Evolutionary conservation across 2,113 vertebrate species (phyloP), one percentile per base, ranked within the genome.

Genomic region (Opisthocomus hoazin): DNA sequence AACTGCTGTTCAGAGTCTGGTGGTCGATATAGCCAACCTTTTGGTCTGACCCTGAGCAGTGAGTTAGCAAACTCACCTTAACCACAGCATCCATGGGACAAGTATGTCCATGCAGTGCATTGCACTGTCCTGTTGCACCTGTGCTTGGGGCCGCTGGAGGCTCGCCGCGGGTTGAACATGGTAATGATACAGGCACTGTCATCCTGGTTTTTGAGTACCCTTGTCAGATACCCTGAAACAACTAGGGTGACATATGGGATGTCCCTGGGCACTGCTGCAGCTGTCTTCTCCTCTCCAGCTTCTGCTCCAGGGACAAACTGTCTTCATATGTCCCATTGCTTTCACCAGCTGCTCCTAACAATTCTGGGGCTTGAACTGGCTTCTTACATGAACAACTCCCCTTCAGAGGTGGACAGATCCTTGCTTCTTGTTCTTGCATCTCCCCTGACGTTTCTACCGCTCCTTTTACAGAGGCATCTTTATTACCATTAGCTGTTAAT

Each of bases 41-140:
- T 54, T 79, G 84, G 46, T 56, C 70, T 75, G 21, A 48, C 16
- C 27, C 39, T 46, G 53, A 46, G 45, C 46, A 43, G 32, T 23
- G 39, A 54, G n/a, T 79, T 80, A 22, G 26, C 27, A 26, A 85
- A 78, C 39, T 50, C 29, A 18, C 48, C 22, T 41, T 24, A 37
- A 73, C 34, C 0, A 0, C 76, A 63, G 36, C 2, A 0, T 30
- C 48, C 15, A 0, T 15, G 32, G 57, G n/a, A 41, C 29, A 37
- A 12, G 15, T 46, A 14, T 2, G 3, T 90, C 51, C 41, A 18
- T 30, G 50, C 29, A 15, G 17, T 8, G 43, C 45, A 1, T 24
- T 73, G 88, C 32, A 1, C 61, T 36, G 56, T 30, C 50, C 39
- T 45, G 21, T 53, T 48, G 27, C 0, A 1, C 30, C 22, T 0